A percentile compares a stretch with the other conserved stretches of the same genome.
phyloP scores from a whole-genome alignment of 2,113 vertebrate species.

The Eurypyga helias region DNA sequence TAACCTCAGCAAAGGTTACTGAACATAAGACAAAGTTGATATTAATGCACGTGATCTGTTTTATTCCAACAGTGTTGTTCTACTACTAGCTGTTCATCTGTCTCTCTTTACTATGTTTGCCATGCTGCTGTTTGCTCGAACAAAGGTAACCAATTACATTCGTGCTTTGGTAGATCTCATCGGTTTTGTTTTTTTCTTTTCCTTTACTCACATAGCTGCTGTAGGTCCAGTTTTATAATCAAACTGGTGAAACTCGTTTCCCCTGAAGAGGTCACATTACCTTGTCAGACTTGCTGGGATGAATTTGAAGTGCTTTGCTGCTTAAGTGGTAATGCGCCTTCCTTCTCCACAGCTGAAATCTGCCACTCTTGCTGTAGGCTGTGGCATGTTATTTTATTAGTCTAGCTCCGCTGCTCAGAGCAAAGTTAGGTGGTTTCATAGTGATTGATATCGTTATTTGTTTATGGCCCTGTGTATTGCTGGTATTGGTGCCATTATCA shows the following conservation, averaged over 20 bases:
- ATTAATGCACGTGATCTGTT: not conserved
- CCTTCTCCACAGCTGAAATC: not conserved
- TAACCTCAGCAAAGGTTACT: not conserved
- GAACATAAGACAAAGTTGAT: not conserved
- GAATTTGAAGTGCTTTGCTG: not conserved
- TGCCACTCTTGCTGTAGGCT: not conserved
- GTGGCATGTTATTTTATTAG: not conserved
- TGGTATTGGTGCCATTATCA: not conserved
- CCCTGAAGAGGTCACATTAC: not conserved
- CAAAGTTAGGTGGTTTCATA: not conserved
- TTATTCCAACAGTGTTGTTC: slow-evolving; percentile 81
- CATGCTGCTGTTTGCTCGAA: slow-evolving; percentile 91
- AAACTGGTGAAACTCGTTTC: not conserved
- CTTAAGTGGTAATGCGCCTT: not conserved
- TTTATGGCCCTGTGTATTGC: not conserved
- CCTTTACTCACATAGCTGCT: not conserved
- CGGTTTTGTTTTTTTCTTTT: not conserved
- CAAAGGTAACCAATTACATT: slow-evolving; percentile 77
- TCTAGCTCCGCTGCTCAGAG: not conserved
- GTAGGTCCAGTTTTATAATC: not conserved
- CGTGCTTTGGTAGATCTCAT: not conserved
- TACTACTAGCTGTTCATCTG: slow-evolving; percentile 89
- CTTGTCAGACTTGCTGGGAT: not conserved
- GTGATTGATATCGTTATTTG: not conserved
- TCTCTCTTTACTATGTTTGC: slow-evolving; percentile 93